Base-by-base conservation (phyloP, 2,113 vertebrate genomes). In the Athene cunicularia region DNA sequence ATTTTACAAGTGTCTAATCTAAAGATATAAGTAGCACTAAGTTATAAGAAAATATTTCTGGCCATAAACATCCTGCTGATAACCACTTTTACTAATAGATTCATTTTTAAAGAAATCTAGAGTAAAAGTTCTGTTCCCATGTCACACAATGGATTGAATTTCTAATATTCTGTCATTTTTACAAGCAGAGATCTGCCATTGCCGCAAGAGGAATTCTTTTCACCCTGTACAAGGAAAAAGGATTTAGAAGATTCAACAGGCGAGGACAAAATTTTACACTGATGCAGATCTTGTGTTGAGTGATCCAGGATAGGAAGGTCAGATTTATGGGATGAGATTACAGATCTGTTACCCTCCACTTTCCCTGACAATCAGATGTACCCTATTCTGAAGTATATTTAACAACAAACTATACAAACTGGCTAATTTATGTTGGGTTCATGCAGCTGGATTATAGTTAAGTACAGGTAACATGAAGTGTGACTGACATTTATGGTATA, bases 1-100 rank as follows among this genome's bases (percentile, higher is more conserved):
- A 85, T 91, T 95, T 97, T 94, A 93, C 86, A 93, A 94, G 81
- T 50, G 74, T 73, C 74, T 96, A 94, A 93, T 95, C 73, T 87
- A 73, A 94, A 95, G 95, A 97, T 97, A 91, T 85, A 95, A 93
- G 55, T 24, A 97, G 62, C 8, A 85, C 70, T 87, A 87, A 81
- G 45, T 71, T 90, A 80, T 55, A 90, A 86, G 86, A 94, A 95
- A 95, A 95, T 89, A 93, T 91, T 94, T 95, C 93, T 95, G 71
- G 58, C 89, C 81, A 89, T 96, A 96, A 95, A 91, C 15, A 80
- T 43, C 73, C 77, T 50, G 18, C 95, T 95, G 74, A 96, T 96
- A 95, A 85, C 45, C 12, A 27, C 47, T 50, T 74, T 94, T 97
- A 91, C 50, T 88, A 88, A 94, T 86, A 58, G 39, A 77, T 83